Conservation (phyloP, 2,888 invertebrate genomes). For the Agrypnus murinus region DNA sequence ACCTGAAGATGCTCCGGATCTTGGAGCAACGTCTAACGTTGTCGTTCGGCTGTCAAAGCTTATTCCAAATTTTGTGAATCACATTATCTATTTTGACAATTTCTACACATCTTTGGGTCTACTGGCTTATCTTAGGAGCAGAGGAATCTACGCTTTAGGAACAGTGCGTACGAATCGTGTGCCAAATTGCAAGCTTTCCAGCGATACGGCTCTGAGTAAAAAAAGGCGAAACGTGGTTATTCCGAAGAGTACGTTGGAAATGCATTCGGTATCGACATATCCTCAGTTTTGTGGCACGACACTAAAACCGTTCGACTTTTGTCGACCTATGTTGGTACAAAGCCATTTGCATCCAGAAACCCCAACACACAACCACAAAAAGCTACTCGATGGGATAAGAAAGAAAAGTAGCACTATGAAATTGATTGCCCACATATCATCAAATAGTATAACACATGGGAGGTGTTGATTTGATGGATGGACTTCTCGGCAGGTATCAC, state of each 20-base stretch:
- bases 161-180: constrained; percentile 53
- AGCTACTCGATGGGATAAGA: constrained; percentile 29
- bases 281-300: constrained; percentile 66
- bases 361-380: not conserved
- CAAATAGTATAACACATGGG: constrained; percentile 57
- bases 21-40: constrained; percentile 57
- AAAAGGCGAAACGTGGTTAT: constrained; percentile 4
- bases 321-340: constrained; percentile 64
- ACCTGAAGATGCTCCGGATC: constrained; percentile 49
- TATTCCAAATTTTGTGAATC: constrained; percentile 52
- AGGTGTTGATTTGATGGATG: constrained; percentile 57
- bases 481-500: too few relatives aligned
- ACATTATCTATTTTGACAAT: constrained; percentile 54
- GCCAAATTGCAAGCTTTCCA: constrained; percentile 49
- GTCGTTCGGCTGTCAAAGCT: constrained; percentile 55
- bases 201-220: not conserved
- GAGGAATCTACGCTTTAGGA: constrained; percentile 52
- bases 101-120: constrained; percentile 52
- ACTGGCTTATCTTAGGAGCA: constrained; percentile 43
- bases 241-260: constrained; percentile 23
- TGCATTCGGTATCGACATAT: too few relatives aligned
- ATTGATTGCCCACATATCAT: constrained; percentile 56
- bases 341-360: constrained; percentile 40
- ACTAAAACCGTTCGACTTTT: constrained; percentile 62
- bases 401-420: constrained; percentile 34